phyloP scores from a whole-genome alignment of 2,113 vertebrate genomes.

The Callionymus lyra region DNA sequence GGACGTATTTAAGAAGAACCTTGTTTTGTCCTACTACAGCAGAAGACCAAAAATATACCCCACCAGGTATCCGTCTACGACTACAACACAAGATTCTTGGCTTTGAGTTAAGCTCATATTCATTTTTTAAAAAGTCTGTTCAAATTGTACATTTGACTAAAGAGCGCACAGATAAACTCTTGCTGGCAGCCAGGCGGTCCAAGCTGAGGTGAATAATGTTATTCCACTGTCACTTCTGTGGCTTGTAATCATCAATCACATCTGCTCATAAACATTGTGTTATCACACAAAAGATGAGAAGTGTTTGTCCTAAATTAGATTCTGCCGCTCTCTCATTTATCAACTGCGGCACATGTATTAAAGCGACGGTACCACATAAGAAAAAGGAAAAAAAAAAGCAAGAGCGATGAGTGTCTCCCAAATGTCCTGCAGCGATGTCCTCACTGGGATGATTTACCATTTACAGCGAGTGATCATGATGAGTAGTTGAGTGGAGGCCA shows the following conservation, averaged over 20 bases:
- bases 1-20: too few relatives aligned
- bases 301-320: constrained; percentile 56
- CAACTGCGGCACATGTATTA: constrained; percentile 39
- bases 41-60: constrained; percentile 5
- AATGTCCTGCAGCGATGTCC: constrained; percentile 38
- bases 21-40: too few relatives aligned
- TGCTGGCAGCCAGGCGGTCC: constrained; percentile 35
- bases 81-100: constrained; percentile 6
- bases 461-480: constrained; percentile 29
- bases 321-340: constrained; percentile 42
- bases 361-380: constrained; percentile 15
- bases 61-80: constrained; percentile 29
- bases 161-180: constrained; percentile 31
- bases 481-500: background rate
- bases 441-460: constrained; percentile 7
- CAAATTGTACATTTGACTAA: constrained; percentile 43
- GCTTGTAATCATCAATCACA: constrained; percentile 53
- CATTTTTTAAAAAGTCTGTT: constrained; percentile 25
- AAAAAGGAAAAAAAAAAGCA: constrained; percentile 11
- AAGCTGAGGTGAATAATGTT: constrained; percentile 54
- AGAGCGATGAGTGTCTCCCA: background rate
- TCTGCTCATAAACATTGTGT: constrained; percentile 51
- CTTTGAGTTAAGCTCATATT: constrained; percentile 26
- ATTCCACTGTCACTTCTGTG: constrained; percentile 49
- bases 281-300: constrained; percentile 46